Evolutionary conservation across 2,797 vertebrate genomes (phyloP), one percentile per base, ranked within the genome.

Genomic region (Gymnothorax javanicus): DNA sequence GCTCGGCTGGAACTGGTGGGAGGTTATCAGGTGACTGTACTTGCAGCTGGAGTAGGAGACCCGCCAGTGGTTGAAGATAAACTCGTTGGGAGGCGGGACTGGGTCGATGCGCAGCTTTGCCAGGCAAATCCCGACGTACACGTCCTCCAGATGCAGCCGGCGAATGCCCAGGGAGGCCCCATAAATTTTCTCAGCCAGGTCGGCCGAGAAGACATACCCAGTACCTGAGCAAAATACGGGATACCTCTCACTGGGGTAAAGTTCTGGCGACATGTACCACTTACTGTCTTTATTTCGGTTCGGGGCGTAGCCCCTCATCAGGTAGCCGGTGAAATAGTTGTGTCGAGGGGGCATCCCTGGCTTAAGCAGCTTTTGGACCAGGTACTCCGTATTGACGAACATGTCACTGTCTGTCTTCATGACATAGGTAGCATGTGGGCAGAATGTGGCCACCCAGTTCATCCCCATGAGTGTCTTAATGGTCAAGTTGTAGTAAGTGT

Each of bases 351-450:
- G 95, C 83, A 96, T 90, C 57, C 97, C 97, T 84, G 98, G 97
- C 91, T 96, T 96, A 81, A 99, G 93, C 82, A 99, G 93, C 93
- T 98, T 99, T 82, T 97, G 95, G 91, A 99, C 95, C 88, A 99
- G 97, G 89, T 98, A 98, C 67, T 99, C 98, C 0, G 98, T 98
- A 90, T 99, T 99, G 90, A 99, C 96, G 84, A 99, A 99, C 98
- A 99, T 97, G 91, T 99, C 99, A 0, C 97, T 98, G 95, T 99
- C 99, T 0, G 98, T 99, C 95, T 99, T 99, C 98, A 99, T 99
- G 87, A 99, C 97, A 0, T 99, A 99, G 0, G 94, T 95, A 86
- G 95, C 95, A 0, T 77, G 91, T 0, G 97, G 97, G 89, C 99
- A 99, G 87, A 98, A 95, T 4, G 94, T 94, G 17, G 97, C 96